Evolutionary conservation across 2,797 vertebrate species (phyloP).

Genomic region (Eulemur mongoz): DNA sequence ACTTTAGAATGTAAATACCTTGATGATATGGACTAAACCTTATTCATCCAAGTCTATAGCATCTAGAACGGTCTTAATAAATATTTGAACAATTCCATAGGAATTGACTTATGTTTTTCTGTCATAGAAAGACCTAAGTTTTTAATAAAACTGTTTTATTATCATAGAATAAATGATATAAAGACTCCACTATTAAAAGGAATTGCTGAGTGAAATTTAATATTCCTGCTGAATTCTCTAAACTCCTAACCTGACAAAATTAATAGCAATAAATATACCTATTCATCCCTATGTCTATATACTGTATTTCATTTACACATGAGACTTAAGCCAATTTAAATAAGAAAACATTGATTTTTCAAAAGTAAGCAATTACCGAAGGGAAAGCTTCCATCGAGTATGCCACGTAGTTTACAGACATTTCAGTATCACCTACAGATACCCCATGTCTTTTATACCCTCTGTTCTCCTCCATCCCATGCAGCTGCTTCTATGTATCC

Average conservation of each 20-base stretch:
- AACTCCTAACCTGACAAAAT: not conserved
- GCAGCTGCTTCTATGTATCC: not conserved
- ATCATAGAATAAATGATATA: not conserved
- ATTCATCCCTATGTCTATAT: not conserved
- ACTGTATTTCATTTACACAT: not conserved
- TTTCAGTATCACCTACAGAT: not conserved
- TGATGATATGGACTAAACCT: fast-evolving
- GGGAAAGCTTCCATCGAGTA: not conserved
- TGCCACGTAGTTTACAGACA: not conserved
- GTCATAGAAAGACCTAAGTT: not conserved
- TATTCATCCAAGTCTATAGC: not conserved
- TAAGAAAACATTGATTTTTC: not conserved
- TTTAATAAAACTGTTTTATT: not conserved
- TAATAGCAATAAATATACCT: not conserved
- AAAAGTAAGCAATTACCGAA: not conserved
- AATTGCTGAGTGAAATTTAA: not conserved
- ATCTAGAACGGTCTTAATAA: not conserved
- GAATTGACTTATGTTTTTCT: not conserved
- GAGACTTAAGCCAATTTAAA: not conserved
- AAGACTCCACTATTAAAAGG: not conserved
- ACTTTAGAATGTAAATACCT: not conserved
- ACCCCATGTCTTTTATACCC: not conserved
- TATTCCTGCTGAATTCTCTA: not conserved
- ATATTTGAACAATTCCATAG: not conserved
- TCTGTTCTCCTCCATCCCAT: not conserved